Evolutionary conservation across 2,888 invertebrate species (phyloP).

Genomic region (Cyclophora albipunctata): DNA sequence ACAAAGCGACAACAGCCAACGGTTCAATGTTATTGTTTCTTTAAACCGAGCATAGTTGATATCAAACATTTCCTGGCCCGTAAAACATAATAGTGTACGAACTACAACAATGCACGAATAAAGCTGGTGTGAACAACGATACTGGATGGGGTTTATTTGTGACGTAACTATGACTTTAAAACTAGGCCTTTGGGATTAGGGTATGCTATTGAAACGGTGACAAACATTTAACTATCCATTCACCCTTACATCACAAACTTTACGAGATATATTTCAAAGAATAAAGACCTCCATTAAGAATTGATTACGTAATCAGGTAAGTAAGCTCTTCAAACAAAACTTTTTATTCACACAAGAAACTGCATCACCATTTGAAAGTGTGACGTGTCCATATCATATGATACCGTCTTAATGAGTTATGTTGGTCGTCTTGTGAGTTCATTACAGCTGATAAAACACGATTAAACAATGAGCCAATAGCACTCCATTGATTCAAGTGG

Average conservation of each 20-base stretch:
- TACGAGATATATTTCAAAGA: too few species aligned
- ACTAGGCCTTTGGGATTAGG: background rate
- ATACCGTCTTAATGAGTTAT: constrained; percentile 27
- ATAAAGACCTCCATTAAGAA: too few species aligned
- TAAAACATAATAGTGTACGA: constrained; percentile 16
- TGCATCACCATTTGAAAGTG: too few species aligned
- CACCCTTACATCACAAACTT: too few species aligned
- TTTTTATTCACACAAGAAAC: too few species aligned
- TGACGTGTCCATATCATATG: constrained; percentile 13
- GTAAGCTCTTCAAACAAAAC: too few species aligned
- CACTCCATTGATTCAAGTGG: constrained; percentile 69
- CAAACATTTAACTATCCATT: too few species aligned
- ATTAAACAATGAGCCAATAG: constrained; percentile 68
- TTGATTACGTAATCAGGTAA: too few species aligned
- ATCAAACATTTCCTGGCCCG: constrained; percentile 16
- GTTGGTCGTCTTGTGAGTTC: constrained; percentile 25
- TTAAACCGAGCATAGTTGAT: constrained; percentile 23
- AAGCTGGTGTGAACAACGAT: too few species aligned
- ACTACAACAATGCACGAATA: background rate
- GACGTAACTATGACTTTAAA: background rate
- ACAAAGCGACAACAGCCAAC: constrained; percentile 10
- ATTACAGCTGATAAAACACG: constrained; percentile 69
- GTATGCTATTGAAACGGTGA: too few species aligned
- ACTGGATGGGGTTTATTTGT: too few species aligned
- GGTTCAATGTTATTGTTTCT: constrained; percentile 34